Base-by-base conservation (phyloP, 30 jellyfish, hydroid and myxozoan genomes). In the Catostylus mosaicus region DNA sequence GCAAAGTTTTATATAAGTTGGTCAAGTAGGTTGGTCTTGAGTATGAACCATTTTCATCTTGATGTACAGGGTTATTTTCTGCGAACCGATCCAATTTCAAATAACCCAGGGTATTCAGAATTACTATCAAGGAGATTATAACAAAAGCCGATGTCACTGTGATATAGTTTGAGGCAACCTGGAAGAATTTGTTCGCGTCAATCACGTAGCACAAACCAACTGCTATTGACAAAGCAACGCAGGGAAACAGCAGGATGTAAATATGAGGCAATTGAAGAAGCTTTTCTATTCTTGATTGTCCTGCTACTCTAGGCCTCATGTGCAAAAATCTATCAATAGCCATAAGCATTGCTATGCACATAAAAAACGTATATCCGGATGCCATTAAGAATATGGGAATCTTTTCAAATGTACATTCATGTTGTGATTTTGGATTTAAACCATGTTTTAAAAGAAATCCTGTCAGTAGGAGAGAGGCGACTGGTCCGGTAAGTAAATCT, bases 241-340 rank as follows among this genome's bases (percentile, higher is more conserved):
- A 35, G 18, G 31, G 11, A 2, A 66, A 2, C 12, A 66, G 23
- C 78, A 66, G 29, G 18, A 66, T 4, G 57, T 27, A 66, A 34
- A 66, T 38, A 18, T 32, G 30, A 9, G 78, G 78, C 62, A 30
- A 24, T 4, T 66, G 26, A 18, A 66, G 31, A 2, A 66, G 2
- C 32, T 66, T 66, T 27, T 35, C 32, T 5, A 66, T n/a, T 27
- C 78, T 33, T 30, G 78, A 66, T 34, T 30, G 57, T 18, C 52
- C 57, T 66, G 19, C 56, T 19, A 66, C 23, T 23, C 27, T 66
- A 66, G 78, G 24, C 31, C 32, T 66, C 78, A 50, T 50, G 20
- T 50, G 63, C 30, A 48, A n/a, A 36, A 12, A 75, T 51, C 86
- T 33, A 59, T 75, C 86, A 24, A 31, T 24, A 1, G 86, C 73